Evolutionary conservation across 2,888 invertebrate species (phyloP).

Genomic region (Beris chalybata): DNA sequence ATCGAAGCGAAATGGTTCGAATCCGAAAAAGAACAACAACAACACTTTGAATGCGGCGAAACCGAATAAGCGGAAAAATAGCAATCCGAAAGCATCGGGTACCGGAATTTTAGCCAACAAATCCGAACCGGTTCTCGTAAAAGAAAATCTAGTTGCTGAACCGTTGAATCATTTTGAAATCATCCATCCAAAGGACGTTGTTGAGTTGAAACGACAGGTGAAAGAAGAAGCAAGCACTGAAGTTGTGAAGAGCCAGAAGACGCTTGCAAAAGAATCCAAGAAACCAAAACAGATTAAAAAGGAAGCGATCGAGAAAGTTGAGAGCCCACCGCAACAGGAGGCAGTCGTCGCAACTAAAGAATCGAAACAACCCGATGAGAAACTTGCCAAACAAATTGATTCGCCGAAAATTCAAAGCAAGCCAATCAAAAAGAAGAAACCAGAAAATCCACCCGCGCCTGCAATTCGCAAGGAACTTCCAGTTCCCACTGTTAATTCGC

Average conservation of each 20-base stretch:
- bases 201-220: conserved; percentile 52
- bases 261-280: conserved; percentile 44
- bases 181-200: conserved; percentile 74
- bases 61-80: conserved; percentile 41
- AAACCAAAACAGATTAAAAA: conserved; percentile 17
- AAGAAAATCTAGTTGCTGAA: conserved; percentile 48
- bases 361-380: conserved; percentile 14
- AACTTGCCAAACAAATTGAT: conserved; percentile 40
- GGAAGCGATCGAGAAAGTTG: conserved; percentile 39
- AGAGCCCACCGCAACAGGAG: conserved; percentile 12
- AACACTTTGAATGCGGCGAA: conserved; percentile 41
- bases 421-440: conserved; percentile 59
- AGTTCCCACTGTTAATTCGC: conserved; percentile 68
- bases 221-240: conserved; percentile 44
- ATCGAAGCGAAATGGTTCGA: conserved; percentile 42
- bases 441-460: conserved; percentile 42
- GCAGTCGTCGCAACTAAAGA: conserved; percentile 1
- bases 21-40: conserved; percentile 46
- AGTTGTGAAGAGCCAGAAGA: conserved; percentile 52
- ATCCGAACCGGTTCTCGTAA: conserved; percentile 47
- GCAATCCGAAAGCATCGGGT: conserved; percentile 40
- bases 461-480: conserved; percentile 57
- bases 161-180: conserved; percentile 74
- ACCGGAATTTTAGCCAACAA: conserved; percentile 53
- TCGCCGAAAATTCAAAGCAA: conserved; percentile 49